Conservation (phyloP, 2,888 invertebrate species). For the Carterocephalus palaemon region DNA sequence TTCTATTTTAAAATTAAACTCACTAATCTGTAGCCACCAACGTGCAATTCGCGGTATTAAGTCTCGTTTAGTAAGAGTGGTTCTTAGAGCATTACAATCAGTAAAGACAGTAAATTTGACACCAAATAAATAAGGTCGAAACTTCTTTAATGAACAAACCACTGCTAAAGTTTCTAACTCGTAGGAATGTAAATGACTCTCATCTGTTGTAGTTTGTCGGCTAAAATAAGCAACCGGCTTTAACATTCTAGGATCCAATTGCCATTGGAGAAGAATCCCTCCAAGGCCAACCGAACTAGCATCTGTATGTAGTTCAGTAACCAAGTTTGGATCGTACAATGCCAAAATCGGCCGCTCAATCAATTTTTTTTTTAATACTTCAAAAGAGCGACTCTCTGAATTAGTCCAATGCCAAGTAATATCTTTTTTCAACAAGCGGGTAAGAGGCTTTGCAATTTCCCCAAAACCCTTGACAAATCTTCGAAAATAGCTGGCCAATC, state of each 20-base stretch:
- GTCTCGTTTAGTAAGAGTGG: constrained; percentile 37
- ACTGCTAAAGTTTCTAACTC: constrained; percentile 36
- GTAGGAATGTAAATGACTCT: constrained; percentile 31
- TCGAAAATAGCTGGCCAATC: constrained; percentile 31
- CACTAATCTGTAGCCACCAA: constrained; percentile 40
- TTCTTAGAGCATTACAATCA: constrained; percentile 40
- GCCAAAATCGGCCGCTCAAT: constrained; percentile 34
- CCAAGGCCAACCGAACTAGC: constrained; percentile 39
- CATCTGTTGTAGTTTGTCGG: constrained; percentile 31
- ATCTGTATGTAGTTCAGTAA: constrained; percentile 43
- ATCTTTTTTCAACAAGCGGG: constrained; percentile 28
- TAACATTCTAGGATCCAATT: constrained; percentile 16
- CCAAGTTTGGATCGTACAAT: constrained; percentile 36
- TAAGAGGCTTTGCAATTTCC: constrained; percentile 29
- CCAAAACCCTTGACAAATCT: constrained; percentile 31
- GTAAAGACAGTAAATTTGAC: constrained; percentile 29
- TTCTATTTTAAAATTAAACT: constrained; percentile 40
- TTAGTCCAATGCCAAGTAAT: constrained; percentile 25
- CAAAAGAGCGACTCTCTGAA: constrained; percentile 8
- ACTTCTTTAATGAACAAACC: constrained; percentile 36
- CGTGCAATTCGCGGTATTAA: constrained; percentile 39
- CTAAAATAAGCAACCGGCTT: constrained; percentile 35
- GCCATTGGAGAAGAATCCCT: constrained; percentile 38
- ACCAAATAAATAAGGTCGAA: constrained; percentile 38
- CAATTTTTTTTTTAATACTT: constrained; percentile 1